A percentile compares a stretch with the other conserved stretches of the same genome.
phyloP scores from a whole-genome alignment of 1,140 invertebrate species.

The Magallana angulata region DNA sequence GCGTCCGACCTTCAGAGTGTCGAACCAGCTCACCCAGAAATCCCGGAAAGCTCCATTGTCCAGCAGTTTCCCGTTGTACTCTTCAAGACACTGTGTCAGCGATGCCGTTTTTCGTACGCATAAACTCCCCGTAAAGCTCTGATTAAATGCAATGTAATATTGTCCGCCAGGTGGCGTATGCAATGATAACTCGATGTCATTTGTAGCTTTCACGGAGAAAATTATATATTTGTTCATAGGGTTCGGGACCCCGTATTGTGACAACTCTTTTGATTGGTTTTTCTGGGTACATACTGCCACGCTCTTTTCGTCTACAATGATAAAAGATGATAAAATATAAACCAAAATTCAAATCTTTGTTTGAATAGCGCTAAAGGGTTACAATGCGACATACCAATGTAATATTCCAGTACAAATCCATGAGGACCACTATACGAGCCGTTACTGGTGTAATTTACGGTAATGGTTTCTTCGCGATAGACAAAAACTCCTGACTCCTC shows the following conservation, averaged over 20 bases:
- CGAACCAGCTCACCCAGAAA: not conserved
- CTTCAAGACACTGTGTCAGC: not conserved
- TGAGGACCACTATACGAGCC: not conserved
- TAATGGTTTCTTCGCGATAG: not conserved
- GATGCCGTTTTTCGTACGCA: not conserved
- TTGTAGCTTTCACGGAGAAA: constrained; percentile 17
- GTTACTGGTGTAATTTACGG: not conserved
- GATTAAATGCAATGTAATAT: not conserved
- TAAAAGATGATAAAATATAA: too few species aligned
- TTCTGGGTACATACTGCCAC: not conserved
- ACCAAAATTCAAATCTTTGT: too few species aligned
- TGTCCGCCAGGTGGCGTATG: not conserved
- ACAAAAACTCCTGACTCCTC: not conserved
- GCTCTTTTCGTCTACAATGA: not conserved
- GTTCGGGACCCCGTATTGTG: not conserved
- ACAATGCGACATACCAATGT: not conserved
- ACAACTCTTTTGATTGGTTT: not conserved
- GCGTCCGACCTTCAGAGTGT: not conserved
- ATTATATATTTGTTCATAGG: not conserved
- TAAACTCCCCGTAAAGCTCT: not conserved
- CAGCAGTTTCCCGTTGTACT: not conserved
- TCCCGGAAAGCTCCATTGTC: not conserved
- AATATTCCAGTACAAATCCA: not conserved
- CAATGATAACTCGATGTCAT: not conserved
- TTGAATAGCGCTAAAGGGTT: too few species aligned